Percentiles rank a stretch among this genome's conserved stretches.
Conservation (phyloP, 1,140 invertebrate species). For the Drosophila melanica region DNA sequence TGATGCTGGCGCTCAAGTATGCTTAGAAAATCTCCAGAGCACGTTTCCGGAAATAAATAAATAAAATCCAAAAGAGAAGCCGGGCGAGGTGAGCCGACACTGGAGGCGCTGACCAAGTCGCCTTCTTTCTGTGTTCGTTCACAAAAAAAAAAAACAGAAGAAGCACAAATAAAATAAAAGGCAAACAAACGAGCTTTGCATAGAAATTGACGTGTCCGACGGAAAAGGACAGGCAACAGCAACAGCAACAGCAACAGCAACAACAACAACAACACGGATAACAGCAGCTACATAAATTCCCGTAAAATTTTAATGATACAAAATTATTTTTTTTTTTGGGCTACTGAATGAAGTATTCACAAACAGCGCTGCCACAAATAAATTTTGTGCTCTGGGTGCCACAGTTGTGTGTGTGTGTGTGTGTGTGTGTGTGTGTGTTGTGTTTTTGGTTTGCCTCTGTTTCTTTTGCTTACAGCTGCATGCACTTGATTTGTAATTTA, state of each 20-base stretch:
- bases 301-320: slow-evolving; percentile 76
- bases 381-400: background rate
- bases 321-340: slow-evolving; percentile 58
- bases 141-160: too few species aligned
- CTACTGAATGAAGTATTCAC: slow-evolving; percentile 28
- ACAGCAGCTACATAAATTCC: slow-evolving; percentile 42
- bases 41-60: slow-evolving; percentile 83
- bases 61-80: slow-evolving; percentile 62
- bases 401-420: background rate
- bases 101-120: slow-evolving; percentile 15
- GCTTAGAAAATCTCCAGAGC: slow-evolving; percentile 76
- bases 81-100: background rate
- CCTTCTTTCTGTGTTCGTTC: too few species aligned
- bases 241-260: too few species aligned
- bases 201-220: slow-evolving; percentile 49
- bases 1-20: slow-evolving; percentile 44
- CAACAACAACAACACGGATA: slow-evolving; percentile 1
- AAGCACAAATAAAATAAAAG: slow-evolving; percentile 27
- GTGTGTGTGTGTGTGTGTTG: background rate
- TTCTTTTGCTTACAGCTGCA: slow-evolving; percentile 20
- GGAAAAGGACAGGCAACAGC: slow-evolving; percentile 4
- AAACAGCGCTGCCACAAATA: slow-evolving; percentile 41
- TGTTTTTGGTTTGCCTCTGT: background rate
- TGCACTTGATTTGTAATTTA: slow-evolving; percentile 62
- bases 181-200: slow-evolving; percentile 50